phyloP scores from a whole-genome alignment of 2,113 vertebrate genomes.

The Hydropotes inermis region DNA sequence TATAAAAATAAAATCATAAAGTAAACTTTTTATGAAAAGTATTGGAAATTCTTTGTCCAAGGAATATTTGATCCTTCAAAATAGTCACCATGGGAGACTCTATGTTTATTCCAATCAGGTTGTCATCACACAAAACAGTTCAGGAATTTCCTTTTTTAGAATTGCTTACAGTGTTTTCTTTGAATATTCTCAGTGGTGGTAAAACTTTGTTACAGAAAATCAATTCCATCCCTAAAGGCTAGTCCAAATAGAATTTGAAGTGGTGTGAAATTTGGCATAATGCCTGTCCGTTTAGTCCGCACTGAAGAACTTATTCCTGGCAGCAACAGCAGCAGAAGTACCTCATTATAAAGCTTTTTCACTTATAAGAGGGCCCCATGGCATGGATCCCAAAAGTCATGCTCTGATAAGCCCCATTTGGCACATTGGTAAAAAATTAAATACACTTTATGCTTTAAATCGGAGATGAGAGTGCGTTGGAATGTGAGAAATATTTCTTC shows the following conservation, averaged over 20 bases:
- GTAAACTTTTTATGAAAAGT: neutral
- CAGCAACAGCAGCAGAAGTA: neutral
- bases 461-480: neutral
- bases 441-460: neutral
- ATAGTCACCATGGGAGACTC: neutral
- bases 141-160: slow-evolving; percentile 7
- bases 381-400: slow-evolving; percentile 29
- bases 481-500: slow-evolving; percentile 24
- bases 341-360: slow-evolving; percentile 26
- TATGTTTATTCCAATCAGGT: neutral
- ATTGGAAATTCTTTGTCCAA: neutral
- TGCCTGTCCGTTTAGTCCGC: neutral
- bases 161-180: slow-evolving; percentile 16
- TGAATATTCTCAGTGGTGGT: slow-evolving; percentile 22
- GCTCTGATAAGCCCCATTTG: neutral
- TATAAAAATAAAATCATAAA: neutral
- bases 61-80: neutral
- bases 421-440: slow-evolving; percentile 23
- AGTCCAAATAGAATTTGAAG: slow-evolving; percentile 25
- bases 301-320: neutral
- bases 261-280: slow-evolving; percentile 49
- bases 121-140: neutral
- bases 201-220: slow-evolving; percentile 49
- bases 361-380: neutral
- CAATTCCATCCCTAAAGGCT: slow-evolving; percentile 30